Percentiles rank a stretch among this genome's conserved stretches.
Evolutionary conservation across 1,140 invertebrate genomes (phyloP).

Genomic region (Homalodisca vitripennis): DNA sequence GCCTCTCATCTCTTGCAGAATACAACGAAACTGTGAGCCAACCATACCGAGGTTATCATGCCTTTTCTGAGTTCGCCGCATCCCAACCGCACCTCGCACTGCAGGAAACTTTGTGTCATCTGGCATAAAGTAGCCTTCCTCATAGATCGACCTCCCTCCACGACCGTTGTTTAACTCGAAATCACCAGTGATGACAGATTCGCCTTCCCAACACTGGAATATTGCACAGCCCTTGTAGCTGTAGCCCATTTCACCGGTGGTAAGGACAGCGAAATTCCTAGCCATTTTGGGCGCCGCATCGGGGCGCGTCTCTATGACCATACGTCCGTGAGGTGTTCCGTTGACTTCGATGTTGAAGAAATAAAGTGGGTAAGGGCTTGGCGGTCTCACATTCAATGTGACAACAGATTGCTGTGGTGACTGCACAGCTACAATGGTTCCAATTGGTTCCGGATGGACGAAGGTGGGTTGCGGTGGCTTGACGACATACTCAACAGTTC

Average conservation of each 20-base stretch:
- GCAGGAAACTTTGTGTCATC: conserved; percentile 78
- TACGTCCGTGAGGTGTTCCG: conserved; percentile 65
- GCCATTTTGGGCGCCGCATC: conserved; percentile 88
- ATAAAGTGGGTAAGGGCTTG: conserved; percentile 61
- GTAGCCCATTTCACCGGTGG: conserved; percentile 74
- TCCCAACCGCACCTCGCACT: conserved; percentile 73
- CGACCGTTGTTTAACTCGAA: conserved; percentile 80
- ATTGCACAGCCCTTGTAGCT: conserved; percentile 77
- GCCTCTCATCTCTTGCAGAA: conserved; percentile 74
- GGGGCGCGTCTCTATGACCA: conserved; percentile 79
- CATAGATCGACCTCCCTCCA: conserved; percentile 73
- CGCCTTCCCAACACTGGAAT: conserved; percentile 80
- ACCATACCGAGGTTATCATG: conserved; percentile 79
- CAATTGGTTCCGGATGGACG: conserved; percentile 42
- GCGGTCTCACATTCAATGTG: conserved; percentile 37
- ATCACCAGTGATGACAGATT: conserved; percentile 59
- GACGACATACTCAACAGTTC: conserved; percentile 53
- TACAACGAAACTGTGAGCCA: conserved; percentile 80
- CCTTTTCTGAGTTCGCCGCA: conserved; percentile 76
- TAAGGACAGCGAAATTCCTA: conserved; percentile 81
- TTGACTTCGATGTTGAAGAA: conserved; percentile 77
- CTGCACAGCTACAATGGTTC: conserved; percentile 45
- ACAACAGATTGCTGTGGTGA: conserved; percentile 47
- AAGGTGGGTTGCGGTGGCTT: conserved; percentile 25
- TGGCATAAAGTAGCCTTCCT: conserved; percentile 75